Base-by-base conservation (phyloP, 2,113 vertebrate species). In the Nyctibius bracteatus region DNA sequence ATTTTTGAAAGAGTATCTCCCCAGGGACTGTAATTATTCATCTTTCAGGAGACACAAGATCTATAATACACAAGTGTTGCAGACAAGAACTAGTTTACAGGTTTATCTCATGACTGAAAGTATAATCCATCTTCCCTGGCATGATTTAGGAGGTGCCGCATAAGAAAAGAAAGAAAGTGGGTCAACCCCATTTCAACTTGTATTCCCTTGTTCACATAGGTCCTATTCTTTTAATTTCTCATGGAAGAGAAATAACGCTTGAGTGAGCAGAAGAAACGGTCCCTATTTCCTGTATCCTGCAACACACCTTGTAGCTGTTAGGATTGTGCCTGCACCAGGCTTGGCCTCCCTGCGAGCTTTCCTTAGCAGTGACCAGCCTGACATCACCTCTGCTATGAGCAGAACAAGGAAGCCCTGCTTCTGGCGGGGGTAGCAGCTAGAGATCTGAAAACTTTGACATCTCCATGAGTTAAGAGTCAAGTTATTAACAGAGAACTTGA, bases 31-130 rank as follows among this genome's bases (percentile, higher is more conserved):
- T 84, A 96, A 98, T 98, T 98, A 97, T 97, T 97, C 97, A 98
- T 98, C 94, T 98, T 98, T 97, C 96, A 95, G 92, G 92, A 97
- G 93, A 96, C 97, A 94, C 86, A 96, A 96, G 95, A 97, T 98
- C 97, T 98, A 93, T 98, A 98, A 98, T 82, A 92, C 94, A 96
- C 97, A 96, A 98, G 55, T 91, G 93, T 85, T 95, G 81, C 81
- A 97, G 96, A 97, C 94, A 97, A 90, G 96, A 97, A 96, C 85
- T 88, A 96, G 93, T 97, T 98, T 98, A 97, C 93, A 97, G 97
- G 97, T 97, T 98, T 98, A 98, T 98, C 95, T 98, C 96, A 89
- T 94, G 88, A 95, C 90, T 55, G 67, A 96, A 97, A 97, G 95
- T 93, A 92, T 96, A 97, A 98, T 97, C 95, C 97, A 93, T 98